Evolutionary conservation across 2,888 invertebrate species (phyloP), one percentile per base, ranked within the genome.

Genomic region (Synanthedon vespiformis): DNA sequence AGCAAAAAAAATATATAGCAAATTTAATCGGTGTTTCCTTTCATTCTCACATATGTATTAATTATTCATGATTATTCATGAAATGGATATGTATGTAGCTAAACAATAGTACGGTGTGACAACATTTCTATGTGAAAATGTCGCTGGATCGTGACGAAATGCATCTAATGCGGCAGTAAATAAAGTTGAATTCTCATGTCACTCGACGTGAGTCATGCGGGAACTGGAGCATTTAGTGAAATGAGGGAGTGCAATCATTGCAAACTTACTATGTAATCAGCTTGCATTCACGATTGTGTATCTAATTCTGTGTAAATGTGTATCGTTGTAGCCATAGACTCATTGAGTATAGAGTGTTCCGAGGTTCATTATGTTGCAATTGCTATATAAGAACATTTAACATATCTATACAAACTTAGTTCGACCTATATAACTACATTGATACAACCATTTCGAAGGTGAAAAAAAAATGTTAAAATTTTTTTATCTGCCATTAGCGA

Each of bases 141-240:
- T 55, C 49, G 48, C 44, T 52, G 40, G 52, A 53, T 48, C 40
- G 10, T 48, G 14, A 53, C 13, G 48, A 50, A 16, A 13, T 40
- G 22, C 40, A 27, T 40, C 53, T 14, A 51, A 51, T 40, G 49
- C 49, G 22, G 40, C 8, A 11, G 16, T 12, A 5, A 14, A 22
- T 49, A 49, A 49, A 49, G 52, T 54, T 57, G 56, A 60, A 56
- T 54, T 62, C 61, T 60, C 58, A 56, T 55, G 51, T 22, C 22
- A 27, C 13, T n/a, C 27, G 3, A 50, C 49, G 55, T 50, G 53
- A 56, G 52, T 57, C 56, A 56, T 53, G 50, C 54, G 41, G 47
- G 57, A 65, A 65, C 53, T 62, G 54, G 65, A 65, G 65, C 65
- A 61, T 64, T 56, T 56, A 64, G 65, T 65, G 65, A 65, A 64